phyloP scores from a whole-genome alignment of 53 echinoderm and acorn worm species.

The Luidia sarsii region DNA sequence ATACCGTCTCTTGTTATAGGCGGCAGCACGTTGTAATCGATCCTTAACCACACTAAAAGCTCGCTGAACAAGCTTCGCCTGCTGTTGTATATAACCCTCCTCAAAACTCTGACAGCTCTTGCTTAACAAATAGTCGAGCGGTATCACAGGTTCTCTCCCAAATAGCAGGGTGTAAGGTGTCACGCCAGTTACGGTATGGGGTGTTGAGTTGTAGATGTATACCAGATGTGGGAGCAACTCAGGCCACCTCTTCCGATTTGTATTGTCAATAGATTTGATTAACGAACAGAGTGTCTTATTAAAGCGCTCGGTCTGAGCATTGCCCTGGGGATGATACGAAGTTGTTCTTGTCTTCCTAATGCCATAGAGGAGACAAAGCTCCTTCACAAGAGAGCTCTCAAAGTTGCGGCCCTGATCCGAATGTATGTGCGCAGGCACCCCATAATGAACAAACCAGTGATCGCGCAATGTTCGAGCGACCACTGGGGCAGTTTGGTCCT shows the following conservation, averaged over 20 bases:
- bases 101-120: no score
- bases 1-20: no score
- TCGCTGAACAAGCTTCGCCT: no score
- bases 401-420: no score
- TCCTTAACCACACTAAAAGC: no score
- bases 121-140: background rate
- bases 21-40: no score
- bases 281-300: constrained; percentile 31
- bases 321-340: no score
- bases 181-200: constrained; percentile 29
- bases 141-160: background rate
- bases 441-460: no score
- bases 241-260: constrained; percentile 31
- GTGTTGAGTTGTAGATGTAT: constrained; percentile 51
- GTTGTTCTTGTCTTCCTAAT: no score
- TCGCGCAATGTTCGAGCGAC: constrained; percentile 37
- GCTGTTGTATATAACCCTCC: no score
- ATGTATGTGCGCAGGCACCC: no score
- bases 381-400: constrained; percentile 24
- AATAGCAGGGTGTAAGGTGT: background rate
- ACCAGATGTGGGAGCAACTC: constrained; percentile 22
- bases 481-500: no score
- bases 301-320: constrained; percentile 33
- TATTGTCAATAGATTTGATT: constrained; percentile 20
- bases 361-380: constrained; percentile 24